Conservation (phyloP, 2,797 vertebrate genomes). For the Adelosebastes latens region DNA sequence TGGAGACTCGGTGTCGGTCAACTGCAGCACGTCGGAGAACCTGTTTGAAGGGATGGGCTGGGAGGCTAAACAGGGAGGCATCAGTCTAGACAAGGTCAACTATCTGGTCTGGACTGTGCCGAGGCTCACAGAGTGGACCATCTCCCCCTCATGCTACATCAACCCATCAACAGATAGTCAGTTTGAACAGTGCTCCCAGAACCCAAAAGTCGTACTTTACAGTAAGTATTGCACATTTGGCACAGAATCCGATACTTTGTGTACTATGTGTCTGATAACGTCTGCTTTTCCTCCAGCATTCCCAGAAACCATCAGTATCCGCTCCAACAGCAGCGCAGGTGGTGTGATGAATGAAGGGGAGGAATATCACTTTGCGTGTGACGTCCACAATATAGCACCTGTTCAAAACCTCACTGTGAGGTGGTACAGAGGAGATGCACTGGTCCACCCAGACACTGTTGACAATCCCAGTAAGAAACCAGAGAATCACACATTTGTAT, state of each 20-base stretch:
- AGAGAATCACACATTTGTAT: not conserved
- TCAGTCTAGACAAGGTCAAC: fast-evolving
- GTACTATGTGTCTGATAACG: not conserved
- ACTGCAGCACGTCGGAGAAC: slow-evolving; percentile 50
- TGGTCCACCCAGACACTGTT: fast-evolving
- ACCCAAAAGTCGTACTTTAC: slow-evolving; percentile 36
- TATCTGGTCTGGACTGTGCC: slow-evolving; percentile 54
- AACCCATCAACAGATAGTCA: fast-evolving
- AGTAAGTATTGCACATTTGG: slow-evolving; percentile 59
- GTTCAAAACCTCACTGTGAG: slow-evolving; percentile 53
- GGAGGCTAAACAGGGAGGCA: slow-evolving; percentile 35
- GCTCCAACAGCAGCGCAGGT: not conserved
- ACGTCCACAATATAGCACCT: slow-evolving; percentile 67
- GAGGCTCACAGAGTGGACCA: not conserved
- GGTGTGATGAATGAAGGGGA: slow-evolving; percentile 26
- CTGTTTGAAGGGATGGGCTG: slow-evolving; percentile 37
- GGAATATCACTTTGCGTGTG: slow-evolving; percentile 54
- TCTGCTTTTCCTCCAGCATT: slow-evolving; percentile 57
- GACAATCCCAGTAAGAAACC: fast-evolving
- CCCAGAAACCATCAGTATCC: slow-evolving; percentile 65
- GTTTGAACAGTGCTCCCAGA: fast-evolving
- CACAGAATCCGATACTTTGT: not conserved
- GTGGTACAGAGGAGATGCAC: slow-evolving; percentile 62
- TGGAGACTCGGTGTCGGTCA: slow-evolving; percentile 59
- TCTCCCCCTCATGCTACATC: not conserved